Evolutionary conservation across 2,888 invertebrate species (phyloP), one percentile per base, ranked within the genome.

Genomic region (Ophioninae sp.): DNA sequence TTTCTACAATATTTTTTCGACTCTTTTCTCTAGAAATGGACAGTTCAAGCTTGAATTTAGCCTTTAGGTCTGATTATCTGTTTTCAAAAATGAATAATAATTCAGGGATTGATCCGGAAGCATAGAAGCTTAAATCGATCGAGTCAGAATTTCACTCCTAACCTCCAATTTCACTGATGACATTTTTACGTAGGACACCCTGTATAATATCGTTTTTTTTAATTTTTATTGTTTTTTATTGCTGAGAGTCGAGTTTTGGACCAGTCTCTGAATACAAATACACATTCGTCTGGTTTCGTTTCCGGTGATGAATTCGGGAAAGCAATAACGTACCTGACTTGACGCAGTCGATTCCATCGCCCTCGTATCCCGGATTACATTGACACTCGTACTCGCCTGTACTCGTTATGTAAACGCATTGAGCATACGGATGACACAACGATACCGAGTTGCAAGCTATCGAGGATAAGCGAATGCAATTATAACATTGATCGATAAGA

Each of bases 351-450:
- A 94, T 95, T 9, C 98, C 98, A 91, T 98, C 97, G 30, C 98
- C 98, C 89, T 96, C 95, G 93, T 95, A 98, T 5, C 97, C 98
- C n/a, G 95, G 94, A 81, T 95, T 96, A 90, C 98, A 98, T 65
- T 95, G 94, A 90, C 98, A 98, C 79, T 94, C 93, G 88, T 95
- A 95, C 1, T 94, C 93, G 75, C 94, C 93, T 2, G 94, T 93
- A 41, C 94, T 92, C 17, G 94, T 93, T 64, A 94, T 93, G 92
- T 94, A 95, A 76, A 95, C 93, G 91, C 98, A 98, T 73, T 96
- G 94, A 6, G 98, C 98, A 91, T 97, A 95, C 20, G 95, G 95
- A 88, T 98, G 96, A 91, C 98, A 99, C 89, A 96, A 96, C 87
- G 96, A 94, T 81, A 97, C 94, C 51, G 95, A 94, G 90, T 96